Percentiles rank a stretch among this genome's conserved stretches.
Evolutionary conservation across 2,113 vertebrate genomes (phyloP).

Genomic region (Oncorhynchus masou): DNA sequence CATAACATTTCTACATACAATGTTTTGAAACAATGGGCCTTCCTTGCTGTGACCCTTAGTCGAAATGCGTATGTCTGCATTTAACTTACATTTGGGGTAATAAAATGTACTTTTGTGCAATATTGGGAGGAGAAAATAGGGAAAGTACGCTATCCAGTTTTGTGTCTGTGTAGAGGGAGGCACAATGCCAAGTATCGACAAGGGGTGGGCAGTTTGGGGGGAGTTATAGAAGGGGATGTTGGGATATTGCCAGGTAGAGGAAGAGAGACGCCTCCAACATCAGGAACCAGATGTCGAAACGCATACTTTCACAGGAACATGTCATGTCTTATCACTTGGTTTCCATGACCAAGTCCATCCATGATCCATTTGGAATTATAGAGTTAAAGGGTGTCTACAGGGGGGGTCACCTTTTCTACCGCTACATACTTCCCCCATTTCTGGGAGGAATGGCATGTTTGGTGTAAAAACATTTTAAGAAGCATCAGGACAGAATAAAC

Average conservation of each 20-base stretch:
- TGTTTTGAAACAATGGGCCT: too few species aligned
- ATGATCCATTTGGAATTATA: neutral
- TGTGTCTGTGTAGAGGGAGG: neutral
- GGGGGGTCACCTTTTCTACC: conserved; percentile 16
- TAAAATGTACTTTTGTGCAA: neutral
- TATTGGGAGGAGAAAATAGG: neutral
- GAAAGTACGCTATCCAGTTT: neutral
- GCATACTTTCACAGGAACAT: conserved; percentile 50
- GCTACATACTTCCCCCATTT: conserved; percentile 15
- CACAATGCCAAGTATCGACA: neutral
- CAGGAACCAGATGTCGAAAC: conserved; percentile 63
- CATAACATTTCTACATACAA: too few species aligned
- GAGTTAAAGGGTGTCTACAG: conserved; percentile 9
- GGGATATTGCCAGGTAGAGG: conserved; percentile 41
- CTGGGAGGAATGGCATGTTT: neutral
- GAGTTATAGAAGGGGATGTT: neutral
- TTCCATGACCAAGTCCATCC: conserved; percentile 9
- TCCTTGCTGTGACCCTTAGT: too few species aligned
- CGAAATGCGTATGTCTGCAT: too few species aligned
- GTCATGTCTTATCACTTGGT: conserved; percentile 40
- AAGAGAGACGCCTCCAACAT: conserved; percentile 36
- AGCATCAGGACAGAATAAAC: conserved; percentile 21
- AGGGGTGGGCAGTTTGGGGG: neutral
- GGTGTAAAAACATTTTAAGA: conserved; percentile 38
- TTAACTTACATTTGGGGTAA: neutral